These are phyloP conservation scores for Caenorhabditis sp. DNA, from an alignment of 2,888 invertebrate genomes.

Conservation along the genomic window DNA sequence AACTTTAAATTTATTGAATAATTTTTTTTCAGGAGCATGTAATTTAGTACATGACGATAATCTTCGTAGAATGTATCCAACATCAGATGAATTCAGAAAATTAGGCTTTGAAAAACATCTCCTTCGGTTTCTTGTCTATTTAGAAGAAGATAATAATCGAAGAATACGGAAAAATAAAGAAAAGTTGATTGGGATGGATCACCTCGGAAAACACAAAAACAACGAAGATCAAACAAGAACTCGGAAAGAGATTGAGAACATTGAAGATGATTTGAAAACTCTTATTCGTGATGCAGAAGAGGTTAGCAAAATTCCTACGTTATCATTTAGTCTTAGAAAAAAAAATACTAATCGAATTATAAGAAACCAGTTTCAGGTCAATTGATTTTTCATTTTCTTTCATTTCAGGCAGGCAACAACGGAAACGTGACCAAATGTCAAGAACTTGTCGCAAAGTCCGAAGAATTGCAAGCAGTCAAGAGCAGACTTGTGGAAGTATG, in stretches of 20 bases:
- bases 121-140: constrained; percentile 38
- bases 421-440: constrained; percentile 39
- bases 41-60: constrained; percentile 94
- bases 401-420: constrained; percentile 37
- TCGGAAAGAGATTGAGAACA: constrained; percentile 25
- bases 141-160: constrained; percentile 60
- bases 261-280: constrained; percentile 36
- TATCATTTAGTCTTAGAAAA: neutral
- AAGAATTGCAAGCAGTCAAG: constrained; percentile 8
- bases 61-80: constrained; percentile 81
- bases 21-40: constrained; percentile 78
- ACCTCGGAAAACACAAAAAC: constrained; percentile 43
- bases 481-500: constrained; percentile 10
- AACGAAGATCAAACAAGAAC: constrained; percentile 41
- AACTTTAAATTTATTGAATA: neutral
- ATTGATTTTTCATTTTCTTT: neutral
- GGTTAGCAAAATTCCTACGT: constrained; percentile 5
- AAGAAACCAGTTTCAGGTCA: constrained; percentile 3
- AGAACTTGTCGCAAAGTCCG: constrained; percentile 36
- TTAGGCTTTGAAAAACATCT: constrained; percentile 61
- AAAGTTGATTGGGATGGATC: constrained; percentile 43
- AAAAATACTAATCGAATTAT: neutral
- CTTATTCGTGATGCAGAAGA: constrained; percentile 37
- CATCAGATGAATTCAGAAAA: constrained; percentile 48
- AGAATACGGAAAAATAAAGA: constrained; percentile 55